Conservation (phyloP, 2,888 invertebrate genomes). For the Trypoxylon attenuatum region DNA sequence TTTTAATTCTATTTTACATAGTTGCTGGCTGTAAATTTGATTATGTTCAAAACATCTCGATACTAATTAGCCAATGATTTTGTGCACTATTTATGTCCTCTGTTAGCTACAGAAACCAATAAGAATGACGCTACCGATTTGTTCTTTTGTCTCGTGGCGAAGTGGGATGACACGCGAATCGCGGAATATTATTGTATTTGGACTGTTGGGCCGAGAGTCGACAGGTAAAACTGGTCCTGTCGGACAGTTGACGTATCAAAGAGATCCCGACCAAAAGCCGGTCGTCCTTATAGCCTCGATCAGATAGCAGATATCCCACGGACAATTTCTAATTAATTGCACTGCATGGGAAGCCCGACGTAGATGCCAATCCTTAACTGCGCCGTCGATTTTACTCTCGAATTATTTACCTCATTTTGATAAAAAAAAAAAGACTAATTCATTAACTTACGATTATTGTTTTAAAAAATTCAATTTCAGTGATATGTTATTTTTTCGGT, state of each 20-base stretch:
- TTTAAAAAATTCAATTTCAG: no score
- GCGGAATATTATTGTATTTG: slow-evolving; percentile 50
- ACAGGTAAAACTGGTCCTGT: slow-evolving; percentile 60
- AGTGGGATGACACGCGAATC: slow-evolving; percentile 37
- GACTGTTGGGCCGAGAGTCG: slow-evolving; percentile 41
- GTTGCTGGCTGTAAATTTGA: no score
- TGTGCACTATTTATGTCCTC: no score
- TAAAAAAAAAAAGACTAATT: background rate
- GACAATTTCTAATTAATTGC: slow-evolving; percentile 70
- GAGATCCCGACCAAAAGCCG: slow-evolving; percentile 60
- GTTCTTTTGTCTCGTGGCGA: background rate
- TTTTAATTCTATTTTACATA: no score
- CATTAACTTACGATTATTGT: background rate
- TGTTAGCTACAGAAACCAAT: no score
- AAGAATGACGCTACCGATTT: no score
- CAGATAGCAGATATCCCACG: slow-evolving; percentile 58
- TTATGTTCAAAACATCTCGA: no score
- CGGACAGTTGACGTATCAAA: slow-evolving; percentile 69
- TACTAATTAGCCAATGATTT: no score
- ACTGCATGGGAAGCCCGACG: slow-evolving; percentile 18
- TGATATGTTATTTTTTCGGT: no score
- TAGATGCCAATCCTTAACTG: background rate
- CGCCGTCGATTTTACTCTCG: background rate
- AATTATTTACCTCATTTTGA: background rate
- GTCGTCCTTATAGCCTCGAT: slow-evolving; percentile 48